A percentile compares a stretch with the other conserved stretches of the same genome.
phyloP scores from a whole-genome alignment of 1,140 invertebrate species.

The Euglossa dilemma region DNA sequence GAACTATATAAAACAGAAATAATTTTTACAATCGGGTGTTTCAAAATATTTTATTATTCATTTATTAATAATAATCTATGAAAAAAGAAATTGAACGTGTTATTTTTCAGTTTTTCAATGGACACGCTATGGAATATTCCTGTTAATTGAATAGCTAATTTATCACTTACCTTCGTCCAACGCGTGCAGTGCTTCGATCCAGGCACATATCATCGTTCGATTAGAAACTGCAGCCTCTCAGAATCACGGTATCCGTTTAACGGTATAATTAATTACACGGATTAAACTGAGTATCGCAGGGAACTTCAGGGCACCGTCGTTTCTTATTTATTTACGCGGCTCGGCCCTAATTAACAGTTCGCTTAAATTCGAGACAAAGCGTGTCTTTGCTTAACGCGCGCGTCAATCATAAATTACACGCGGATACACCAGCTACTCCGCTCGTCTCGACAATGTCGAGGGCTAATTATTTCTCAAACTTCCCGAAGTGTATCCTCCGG shows the following conservation, averaged over 20 bases:
- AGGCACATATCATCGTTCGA: not conserved
- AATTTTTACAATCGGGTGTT: too few species aligned
- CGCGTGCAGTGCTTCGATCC: not conserved
- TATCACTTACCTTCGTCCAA: not conserved
- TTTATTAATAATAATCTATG: too few species aligned
- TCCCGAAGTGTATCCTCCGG: conserved; percentile 23
- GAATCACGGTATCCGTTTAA: not conserved
- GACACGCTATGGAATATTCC: too few species aligned
- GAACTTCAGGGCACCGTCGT: not conserved
- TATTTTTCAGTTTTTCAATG: too few species aligned
- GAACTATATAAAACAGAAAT: too few species aligned
- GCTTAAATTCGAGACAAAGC: conserved; percentile 18
- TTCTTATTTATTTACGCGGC: not conserved
- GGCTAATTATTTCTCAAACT: conserved; percentile 43
- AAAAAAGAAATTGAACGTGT: too few species aligned
- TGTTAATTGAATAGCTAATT: not conserved
- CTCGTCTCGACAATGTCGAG: conserved; percentile 26
- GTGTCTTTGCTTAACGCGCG: conserved; percentile 28
- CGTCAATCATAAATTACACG: conserved; percentile 45
- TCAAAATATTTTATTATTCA: too few species aligned
- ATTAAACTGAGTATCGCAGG: not conserved
- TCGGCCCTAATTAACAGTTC: conserved; percentile 20
- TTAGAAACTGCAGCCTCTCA: not conserved
- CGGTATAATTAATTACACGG: not conserved
- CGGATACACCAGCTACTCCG: not conserved